A percentile compares a stretch with the other conserved stretches of the same genome.
Conservation (phyloP, 2,888 invertebrate species). For the Dicycla oo region DNA sequence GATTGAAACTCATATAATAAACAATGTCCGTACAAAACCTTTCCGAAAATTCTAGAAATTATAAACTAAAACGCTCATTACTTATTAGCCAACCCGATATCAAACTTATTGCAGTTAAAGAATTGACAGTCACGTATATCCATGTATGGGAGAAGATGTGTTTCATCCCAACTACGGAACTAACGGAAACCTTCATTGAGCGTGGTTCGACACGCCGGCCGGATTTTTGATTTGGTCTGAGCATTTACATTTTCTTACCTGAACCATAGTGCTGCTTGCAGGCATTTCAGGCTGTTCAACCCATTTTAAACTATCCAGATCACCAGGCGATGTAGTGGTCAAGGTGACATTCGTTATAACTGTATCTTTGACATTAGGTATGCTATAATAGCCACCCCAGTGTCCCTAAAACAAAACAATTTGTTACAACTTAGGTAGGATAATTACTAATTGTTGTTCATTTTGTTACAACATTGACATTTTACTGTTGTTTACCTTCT, state of each 20-base stretch:
- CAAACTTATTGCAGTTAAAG: too few species aligned
- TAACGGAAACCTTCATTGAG: too few species aligned
- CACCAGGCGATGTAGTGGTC: slow-evolving; percentile 91
- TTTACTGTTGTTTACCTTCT: slow-evolving; percentile 61
- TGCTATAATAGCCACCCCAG: slow-evolving; percentile 77
- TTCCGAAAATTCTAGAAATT: too few species aligned
- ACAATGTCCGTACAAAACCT: too few species aligned
- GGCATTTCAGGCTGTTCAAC: slow-evolving; percentile 83
- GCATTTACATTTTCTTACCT: slow-evolving; percentile 65
- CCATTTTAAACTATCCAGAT: slow-evolving; percentile 94
- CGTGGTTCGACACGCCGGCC: too few species aligned
- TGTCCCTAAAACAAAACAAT: slow-evolving; percentile 73
- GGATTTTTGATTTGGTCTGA: neutral
- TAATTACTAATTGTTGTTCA: neutral
- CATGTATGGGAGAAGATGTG: too few species aligned
- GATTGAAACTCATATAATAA: too few species aligned
- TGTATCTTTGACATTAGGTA: slow-evolving; percentile 57
- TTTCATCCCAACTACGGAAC: too few species aligned
- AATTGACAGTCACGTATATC: too few species aligned
- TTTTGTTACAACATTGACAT: neutral
- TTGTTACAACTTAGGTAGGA: neutral
- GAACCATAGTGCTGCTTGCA: slow-evolving; percentile 62
- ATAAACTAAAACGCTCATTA: too few species aligned
- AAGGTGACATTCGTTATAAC: slow-evolving; percentile 90
- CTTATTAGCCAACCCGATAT: too few species aligned